Conservation (phyloP, 2,113 vertebrate genomes). For the Saccopteryx bilineata region DNA sequence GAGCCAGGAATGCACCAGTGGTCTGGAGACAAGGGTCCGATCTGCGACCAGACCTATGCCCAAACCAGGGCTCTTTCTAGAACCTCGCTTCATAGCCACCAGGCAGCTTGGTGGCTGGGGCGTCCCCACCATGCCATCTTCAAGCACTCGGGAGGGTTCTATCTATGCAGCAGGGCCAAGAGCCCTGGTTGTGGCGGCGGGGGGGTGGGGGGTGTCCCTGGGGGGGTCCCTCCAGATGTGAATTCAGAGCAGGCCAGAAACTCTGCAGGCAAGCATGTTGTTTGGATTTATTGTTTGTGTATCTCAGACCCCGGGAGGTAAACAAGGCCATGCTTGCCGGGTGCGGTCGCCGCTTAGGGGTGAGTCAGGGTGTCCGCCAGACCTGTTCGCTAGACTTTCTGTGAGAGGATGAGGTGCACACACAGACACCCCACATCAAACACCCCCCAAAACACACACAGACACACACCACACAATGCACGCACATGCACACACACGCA, state of each 20-base stretch:
- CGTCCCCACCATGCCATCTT: rapidly evolving
- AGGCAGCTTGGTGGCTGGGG: background rate
- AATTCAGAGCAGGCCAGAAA: background rate
- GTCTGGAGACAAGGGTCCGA: background rate
- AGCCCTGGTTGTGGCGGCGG: too few relatives aligned
- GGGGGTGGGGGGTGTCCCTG: too few relatives aligned
- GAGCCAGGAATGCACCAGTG: background rate
- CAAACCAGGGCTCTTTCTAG: background rate
- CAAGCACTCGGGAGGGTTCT: background rate
- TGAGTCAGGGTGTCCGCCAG: background rate
- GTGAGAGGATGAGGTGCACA: background rate
- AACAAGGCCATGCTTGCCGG: background rate
- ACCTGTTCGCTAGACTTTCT: background rate
- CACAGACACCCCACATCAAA: background rate
- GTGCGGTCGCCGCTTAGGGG: background rate
- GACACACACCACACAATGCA: rapidly evolving
- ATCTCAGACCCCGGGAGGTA: background rate
- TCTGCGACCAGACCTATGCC: background rate
- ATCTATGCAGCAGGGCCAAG: background rate
- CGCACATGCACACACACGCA: too few relatives aligned
- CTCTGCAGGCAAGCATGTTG: background rate
- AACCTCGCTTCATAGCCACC: background rate
- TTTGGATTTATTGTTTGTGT: background rate
- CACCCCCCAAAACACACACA: background rate
- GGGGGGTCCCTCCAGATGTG: background rate